Conservation (phyloP, 2,113 vertebrate species). For the Oxyura jamaicensis region DNA sequence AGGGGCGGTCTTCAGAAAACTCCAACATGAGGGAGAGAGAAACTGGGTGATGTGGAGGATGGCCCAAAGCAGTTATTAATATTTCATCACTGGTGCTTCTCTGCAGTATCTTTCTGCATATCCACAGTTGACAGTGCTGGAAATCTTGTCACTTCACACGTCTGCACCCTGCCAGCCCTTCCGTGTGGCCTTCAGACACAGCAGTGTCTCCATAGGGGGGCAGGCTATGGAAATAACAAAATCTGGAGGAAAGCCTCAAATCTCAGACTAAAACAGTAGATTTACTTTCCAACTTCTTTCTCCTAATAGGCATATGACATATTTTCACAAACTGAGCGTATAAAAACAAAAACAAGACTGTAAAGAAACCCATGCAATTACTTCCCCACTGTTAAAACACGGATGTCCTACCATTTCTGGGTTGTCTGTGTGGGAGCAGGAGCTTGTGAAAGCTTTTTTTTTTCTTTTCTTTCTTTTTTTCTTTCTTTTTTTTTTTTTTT, state of each 20-base stretch:
- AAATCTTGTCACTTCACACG: neutral
- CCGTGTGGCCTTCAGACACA: fast-evolving
- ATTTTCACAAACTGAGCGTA: neutral
- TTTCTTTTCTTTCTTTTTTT: too few relatives aligned
- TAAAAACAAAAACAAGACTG: neutral
- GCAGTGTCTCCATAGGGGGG: neutral
- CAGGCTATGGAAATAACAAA: neutral
- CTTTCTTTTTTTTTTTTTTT: too few relatives aligned
- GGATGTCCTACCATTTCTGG: neutral
- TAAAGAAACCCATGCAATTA: neutral
- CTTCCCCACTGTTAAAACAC: neutral
- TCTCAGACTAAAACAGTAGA: neutral
- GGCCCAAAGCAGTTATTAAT: neutral
- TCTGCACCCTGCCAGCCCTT: neutral
- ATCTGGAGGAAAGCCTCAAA: neutral
- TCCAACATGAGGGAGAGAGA: neutral
- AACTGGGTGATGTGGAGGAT: neutral
- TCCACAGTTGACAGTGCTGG: neutral
- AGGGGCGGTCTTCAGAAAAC: neutral
- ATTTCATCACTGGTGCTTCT: neutral
- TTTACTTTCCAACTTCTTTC: neutral
- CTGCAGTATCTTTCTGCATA: neutral
- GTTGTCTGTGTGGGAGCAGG: neutral
- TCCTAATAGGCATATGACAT: neutral
- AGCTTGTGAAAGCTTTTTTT: neutral